phyloP scores from a whole-genome alignment of 2,797 vertebrate genomes.

The Melanogrammus aeglefinus region DNA sequence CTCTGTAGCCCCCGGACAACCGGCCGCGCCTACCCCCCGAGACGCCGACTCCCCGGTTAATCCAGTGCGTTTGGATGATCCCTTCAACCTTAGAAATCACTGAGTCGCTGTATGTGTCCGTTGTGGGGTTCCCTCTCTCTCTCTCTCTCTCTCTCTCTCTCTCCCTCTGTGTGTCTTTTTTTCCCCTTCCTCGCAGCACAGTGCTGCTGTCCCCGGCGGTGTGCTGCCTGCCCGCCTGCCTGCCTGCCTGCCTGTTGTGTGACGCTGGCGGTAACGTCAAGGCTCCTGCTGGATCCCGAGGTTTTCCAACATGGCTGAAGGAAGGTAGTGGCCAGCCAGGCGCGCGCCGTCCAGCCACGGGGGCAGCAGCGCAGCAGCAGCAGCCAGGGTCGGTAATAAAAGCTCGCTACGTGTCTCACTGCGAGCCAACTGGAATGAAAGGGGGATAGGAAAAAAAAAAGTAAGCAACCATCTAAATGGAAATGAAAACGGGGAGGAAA shows the following conservation, averaged over 20 bases:
- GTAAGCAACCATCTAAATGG: background rate
- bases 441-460: background rate
- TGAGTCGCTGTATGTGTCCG: conserved; percentile 31
- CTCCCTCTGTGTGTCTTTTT: background rate
- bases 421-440: background rate
- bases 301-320: conserved; percentile 70
- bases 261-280: conserved; percentile 48
- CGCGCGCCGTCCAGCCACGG: conserved; percentile 38
- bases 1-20: conserved; percentile 38
- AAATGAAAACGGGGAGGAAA: background rate
- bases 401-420: conserved; percentile 28
- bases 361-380: background rate
- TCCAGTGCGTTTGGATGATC: background rate
- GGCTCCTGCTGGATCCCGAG: conserved; percentile 14
- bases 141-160: conserved; percentile 34
- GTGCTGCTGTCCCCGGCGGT: conserved; percentile 44
- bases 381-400: background rate
- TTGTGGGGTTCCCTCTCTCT: conserved; percentile 35
- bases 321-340: conserved; percentile 27
- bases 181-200: conserved; percentile 42
- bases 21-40: conserved; percentile 32
- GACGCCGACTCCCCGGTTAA: conserved; percentile 34
- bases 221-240: conserved; percentile 54
- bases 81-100: conserved; percentile 35
- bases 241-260: too few relatives aligned